Base-by-base conservation (phyloP, 2,113 vertebrate genomes). In the Lethenteron reissneri region DNA sequence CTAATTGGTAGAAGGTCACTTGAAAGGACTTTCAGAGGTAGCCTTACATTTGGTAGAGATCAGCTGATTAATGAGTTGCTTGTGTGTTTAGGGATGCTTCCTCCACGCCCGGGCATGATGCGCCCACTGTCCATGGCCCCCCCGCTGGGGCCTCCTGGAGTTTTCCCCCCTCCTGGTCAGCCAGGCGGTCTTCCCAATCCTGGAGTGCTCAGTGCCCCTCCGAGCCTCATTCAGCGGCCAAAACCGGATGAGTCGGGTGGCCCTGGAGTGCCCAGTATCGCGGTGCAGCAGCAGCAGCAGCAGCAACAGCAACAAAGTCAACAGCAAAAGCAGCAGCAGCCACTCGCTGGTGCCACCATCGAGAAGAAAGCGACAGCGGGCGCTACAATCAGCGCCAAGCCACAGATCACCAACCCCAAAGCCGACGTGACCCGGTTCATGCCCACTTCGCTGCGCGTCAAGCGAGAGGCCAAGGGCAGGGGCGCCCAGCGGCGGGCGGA, bases 331-430 rank as follows among this genome's bases (percentile, higher is more conserved):
- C 11, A 21, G 64, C 64, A 68, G 64, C 64, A 68, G n/a, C 41
- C 41, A 41, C 41, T 41, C 41, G 41, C 41, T 41, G 41, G 41
- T 15, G 85, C 85, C 76, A 87, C 85, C 74, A 87, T 85, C 1
- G 85, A 87, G 79, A 87, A 87, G 81, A 85, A 85, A 70, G 85
- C 85, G 62, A 85, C 83, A 0, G 89, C 94, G 69, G 21, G n/a
- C n/a, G 64, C 64, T n/a, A 97, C 90, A 8, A 97, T 99, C 80
- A 97, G 92, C 3, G 94, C 92, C 77, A 97, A 97, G 79, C 94
- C 94, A 0, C 94, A 96, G 79, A 99, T 99, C 77, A 97, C 92
- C 76, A 95, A 95, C 76, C 90, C 90, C 73, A 97, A 97, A 78
- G 83, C 94, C 0, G 94, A 99, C 81, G 89, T 97, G 74, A 97